These are phyloP conservation scores for Gulo gulo DNA, from an alignment of 2,113 vertebrate genomes.

Conservation along the genomic window DNA sequence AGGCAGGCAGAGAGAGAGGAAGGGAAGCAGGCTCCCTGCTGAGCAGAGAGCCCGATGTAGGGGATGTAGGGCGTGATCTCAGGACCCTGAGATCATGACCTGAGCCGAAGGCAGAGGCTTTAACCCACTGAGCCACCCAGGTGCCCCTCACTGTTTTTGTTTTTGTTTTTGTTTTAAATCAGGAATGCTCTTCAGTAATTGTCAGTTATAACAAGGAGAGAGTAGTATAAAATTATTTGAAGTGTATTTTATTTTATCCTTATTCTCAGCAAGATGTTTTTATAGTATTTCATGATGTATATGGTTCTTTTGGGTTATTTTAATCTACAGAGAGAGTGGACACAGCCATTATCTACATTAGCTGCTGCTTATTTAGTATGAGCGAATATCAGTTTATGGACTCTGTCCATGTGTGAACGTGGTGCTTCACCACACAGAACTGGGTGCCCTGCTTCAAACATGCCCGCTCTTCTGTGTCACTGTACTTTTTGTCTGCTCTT, in stretches of 20 bases:
- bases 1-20: no score
- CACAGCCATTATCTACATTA: neutral
- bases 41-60: no score
- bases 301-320: neutral
- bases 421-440: neutral
- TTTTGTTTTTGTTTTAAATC: neutral
- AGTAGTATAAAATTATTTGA: slow-evolving; percentile 29
- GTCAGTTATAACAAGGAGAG: neutral
- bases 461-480: neutral
- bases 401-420: neutral
- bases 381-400: neutral
- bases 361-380: neutral
- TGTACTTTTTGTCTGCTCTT: neutral
- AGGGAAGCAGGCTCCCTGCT: no score
- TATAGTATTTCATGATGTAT: neutral
- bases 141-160: neutral
- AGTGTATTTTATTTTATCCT: neutral
- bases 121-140: no score
- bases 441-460: neutral
- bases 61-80: no score
- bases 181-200: neutral
- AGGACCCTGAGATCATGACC: no score
- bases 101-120: no score
- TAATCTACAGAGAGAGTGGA: neutral
- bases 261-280: neutral